A percentile compares a stretch with the other conserved stretches of the same genome.
Conservation (phyloP, 1,140 invertebrate genomes). For the Bombus superbus region DNA sequence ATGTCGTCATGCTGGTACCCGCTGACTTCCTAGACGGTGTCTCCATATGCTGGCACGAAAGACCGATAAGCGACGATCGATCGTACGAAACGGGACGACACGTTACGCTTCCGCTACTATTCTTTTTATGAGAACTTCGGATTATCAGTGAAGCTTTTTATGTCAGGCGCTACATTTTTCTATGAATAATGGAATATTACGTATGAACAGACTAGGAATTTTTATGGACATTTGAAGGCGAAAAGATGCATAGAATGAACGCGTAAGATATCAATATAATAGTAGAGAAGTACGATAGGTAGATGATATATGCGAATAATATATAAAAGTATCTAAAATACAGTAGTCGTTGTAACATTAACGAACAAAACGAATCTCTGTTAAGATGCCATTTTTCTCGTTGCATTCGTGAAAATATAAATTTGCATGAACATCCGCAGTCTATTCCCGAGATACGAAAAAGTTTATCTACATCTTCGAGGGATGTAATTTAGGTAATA, state of each 20-base stretch:
- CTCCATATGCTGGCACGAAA: conserved; percentile 49
- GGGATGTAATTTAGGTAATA: neutral
- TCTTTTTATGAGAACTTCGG: neutral
- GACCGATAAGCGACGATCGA: conserved; percentile 49
- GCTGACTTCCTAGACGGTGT: conserved; percentile 54
- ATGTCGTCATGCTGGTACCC: conserved; percentile 64
- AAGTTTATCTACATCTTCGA: neutral
- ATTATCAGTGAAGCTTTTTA: neutral
- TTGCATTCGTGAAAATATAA: no score
- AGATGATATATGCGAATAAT: no score
- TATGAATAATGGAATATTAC: neutral
- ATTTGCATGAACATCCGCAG: neutral
- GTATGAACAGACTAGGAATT: neutral
- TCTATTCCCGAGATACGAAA: no score
- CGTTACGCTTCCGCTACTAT: neutral
- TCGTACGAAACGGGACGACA: conserved; percentile 52
- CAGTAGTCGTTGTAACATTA: no score
- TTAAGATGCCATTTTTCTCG: neutral
- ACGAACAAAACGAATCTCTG: neutral
- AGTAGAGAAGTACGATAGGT: no score
- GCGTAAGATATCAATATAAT: neutral
- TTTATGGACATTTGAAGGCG: neutral
- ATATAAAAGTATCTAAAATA: no score
- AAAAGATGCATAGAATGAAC: neutral
- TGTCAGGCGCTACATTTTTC: neutral